phyloP scores from a whole-genome alignment of 2,797 vertebrate genomes.

The Oreonectes daqikongensis region DNA sequence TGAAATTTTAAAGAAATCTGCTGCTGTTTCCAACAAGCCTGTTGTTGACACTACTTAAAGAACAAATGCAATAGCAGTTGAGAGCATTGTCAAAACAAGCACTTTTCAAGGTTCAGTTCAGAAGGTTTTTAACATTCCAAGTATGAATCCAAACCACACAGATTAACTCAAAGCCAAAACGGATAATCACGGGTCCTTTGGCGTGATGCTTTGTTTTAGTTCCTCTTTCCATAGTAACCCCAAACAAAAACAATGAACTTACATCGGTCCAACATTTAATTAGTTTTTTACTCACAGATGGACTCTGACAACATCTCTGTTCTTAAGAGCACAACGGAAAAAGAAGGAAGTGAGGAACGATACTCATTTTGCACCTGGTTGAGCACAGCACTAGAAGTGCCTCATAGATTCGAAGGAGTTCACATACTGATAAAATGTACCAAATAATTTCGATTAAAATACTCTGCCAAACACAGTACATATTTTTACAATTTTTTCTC shows the following conservation, averaged over 20 bases:
- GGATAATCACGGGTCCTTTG: constrained; percentile 60
- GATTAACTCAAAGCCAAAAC: constrained; percentile 10
- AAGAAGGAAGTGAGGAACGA: constrained; percentile 7
- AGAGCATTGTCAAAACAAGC: constrained; percentile 6
- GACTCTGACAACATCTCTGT: constrained; percentile 37
- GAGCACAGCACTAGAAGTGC: background rate
- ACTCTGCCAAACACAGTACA: background rate
- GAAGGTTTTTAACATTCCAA: constrained; percentile 21
- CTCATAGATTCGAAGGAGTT: background rate
- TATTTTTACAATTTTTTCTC: constrained; percentile 3
- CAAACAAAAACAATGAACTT: constrained; percentile 67
- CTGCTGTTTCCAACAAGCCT: background rate
- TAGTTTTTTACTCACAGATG: constrained; percentile 46
- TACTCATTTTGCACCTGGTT: background rate
- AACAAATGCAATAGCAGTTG: constrained; percentile 22
- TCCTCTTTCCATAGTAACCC: constrained; percentile 67
- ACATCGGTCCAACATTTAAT: constrained; percentile 58
- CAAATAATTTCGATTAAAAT: background rate
- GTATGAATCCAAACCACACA: constrained; percentile 16
- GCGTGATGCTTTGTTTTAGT: constrained; percentile 59
- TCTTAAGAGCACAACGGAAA: constrained; percentile 30
- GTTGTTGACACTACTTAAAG: background rate
- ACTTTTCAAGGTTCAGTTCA: too few species aligned
- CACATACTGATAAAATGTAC: background rate
- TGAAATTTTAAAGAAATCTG: background rate